phyloP scores from a whole-genome alignment of 2,113 vertebrate species.

The Colius striatus region DNA sequence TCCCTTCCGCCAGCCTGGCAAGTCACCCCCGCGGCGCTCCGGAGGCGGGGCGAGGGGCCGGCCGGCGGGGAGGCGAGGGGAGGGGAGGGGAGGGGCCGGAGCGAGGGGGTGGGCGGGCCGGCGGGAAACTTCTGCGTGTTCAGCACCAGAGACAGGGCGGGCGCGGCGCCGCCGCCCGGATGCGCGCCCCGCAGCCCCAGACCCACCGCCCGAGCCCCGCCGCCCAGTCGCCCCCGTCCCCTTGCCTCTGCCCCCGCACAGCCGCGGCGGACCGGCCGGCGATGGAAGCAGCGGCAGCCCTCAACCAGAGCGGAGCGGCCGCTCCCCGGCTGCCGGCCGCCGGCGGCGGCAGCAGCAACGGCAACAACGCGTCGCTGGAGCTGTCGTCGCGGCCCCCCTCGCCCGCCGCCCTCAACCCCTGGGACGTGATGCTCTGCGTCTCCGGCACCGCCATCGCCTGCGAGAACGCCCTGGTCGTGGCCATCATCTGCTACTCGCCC shows the following conservation, averaged over 20 bases:
- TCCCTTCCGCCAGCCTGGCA: too few species aligned
- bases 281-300: conserved; percentile 84
- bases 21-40: too few species aligned
- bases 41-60: too few species aligned
- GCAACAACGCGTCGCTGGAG: conserved; percentile 75
- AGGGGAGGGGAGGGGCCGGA: neutral
- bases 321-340: conserved; percentile 6
- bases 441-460: conserved; percentile 95
- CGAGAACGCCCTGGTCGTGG: conserved; percentile 95
- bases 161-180: neutral
- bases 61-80: neutral
- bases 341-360: conserved; percentile 6
- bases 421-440: conserved; percentile 96
- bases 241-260: neutral
- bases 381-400: conserved; percentile 79
- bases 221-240: neutral
- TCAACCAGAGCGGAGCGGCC: conserved; percentile 76
- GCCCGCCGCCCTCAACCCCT: conserved; percentile 87
- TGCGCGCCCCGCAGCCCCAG: neutral
- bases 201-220: too few species aligned
- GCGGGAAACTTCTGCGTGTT: neutral
- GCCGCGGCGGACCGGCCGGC: conserved; percentile 57
- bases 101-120: neutral
- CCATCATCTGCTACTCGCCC: conserved; percentile 94
- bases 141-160: neutral